Evolutionary conservation across 1,140 invertebrate genomes (phyloP).

Genomic region (Aphidius ervi): DNA sequence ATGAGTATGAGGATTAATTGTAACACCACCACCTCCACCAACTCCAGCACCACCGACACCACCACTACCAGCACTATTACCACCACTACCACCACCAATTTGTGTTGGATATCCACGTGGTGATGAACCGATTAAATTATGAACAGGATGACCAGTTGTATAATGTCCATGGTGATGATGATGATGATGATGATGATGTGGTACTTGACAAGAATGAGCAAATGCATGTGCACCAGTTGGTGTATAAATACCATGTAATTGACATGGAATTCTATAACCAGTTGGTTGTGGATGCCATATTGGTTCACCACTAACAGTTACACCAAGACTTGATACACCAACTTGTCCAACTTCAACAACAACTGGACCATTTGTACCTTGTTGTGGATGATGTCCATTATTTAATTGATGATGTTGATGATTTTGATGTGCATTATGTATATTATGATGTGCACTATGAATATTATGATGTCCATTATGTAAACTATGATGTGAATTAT

Average conservation of each 20-base stretch:
- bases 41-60: too few species aligned
- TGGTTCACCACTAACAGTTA: conserved; percentile 42
- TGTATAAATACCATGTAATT: conserved; percentile 45
- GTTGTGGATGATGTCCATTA: conserved; percentile 43
- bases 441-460: conserved; percentile 39
- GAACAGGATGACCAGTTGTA: conserved; percentile 38
- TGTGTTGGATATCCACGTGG: conserved; percentile 45
- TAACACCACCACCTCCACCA: too few species aligned
- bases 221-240: conserved; percentile 44
- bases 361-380: conserved; percentile 44
- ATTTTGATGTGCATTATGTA: conserved; percentile 41
- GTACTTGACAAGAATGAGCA: conserved; percentile 48
- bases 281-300: conserved; percentile 47
- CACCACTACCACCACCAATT: conserved; percentile 37
- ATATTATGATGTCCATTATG: conserved; percentile 36
- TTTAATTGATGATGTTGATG: conserved; percentile 40
- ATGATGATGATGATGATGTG: conserved; percentile 41
- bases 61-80: too few species aligned
- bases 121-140: conserved; percentile 41
- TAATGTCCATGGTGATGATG: conserved; percentile 45
- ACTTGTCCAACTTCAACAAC: conserved; percentile 48
- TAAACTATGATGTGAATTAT: conserved; percentile 35
- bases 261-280: conserved; percentile 46
- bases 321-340: conserved; percentile 44
- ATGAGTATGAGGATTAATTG: too few species aligned